Base-by-base conservation (phyloP, 2,888 invertebrate genomes). In the Nymphalis urticae region DNA sequence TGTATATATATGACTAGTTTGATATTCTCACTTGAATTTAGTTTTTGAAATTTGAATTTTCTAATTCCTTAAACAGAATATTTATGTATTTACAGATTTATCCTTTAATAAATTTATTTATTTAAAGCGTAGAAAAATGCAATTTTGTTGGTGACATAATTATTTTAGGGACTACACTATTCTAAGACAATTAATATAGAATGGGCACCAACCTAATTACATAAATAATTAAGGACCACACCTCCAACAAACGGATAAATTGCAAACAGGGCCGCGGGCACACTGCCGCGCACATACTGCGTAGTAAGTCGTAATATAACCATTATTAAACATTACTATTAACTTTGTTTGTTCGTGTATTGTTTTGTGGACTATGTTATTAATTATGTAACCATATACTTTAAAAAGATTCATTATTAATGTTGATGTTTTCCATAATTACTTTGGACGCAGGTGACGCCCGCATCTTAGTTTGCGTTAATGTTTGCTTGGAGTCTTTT, bases 211-310 rank as follows among this genome's bases (percentile, higher is more conserved):
- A 70, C 69, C 68, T 75, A 58, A 72, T 74, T 73, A 74, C 73
- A 75, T 75, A 75, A 73, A 75, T 76, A 74, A 73, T 76, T 75
- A 72, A 75, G 66, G 51, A 73, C 65, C 59, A 63, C 72, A 71
- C 72, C 71, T 68, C 67, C 69, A 64, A 69, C 71, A 13, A 13
- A 66, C 61, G 63, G 56, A 69, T 73, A 67, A 58, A 72, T 67
- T 66, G 68, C 65, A 73, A 72, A 75, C 71, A 74, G 64, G 66
- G 71, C 70, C 66, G 13, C 53, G 48, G 58, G 68, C 62, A 68
- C 64, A 62, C 54, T 56, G 27, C 62, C 66, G 62, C 64, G 64
- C 42, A 24, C 61, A 24, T 67, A 32, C 24, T n/a, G 48, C 48
- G 62, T 47, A 48, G 59, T 42, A 58, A 21, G 21, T 21, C 21